Conservation (phyloP, 1,140 invertebrate genomes). For the Marisa cornuarietis region DNA sequence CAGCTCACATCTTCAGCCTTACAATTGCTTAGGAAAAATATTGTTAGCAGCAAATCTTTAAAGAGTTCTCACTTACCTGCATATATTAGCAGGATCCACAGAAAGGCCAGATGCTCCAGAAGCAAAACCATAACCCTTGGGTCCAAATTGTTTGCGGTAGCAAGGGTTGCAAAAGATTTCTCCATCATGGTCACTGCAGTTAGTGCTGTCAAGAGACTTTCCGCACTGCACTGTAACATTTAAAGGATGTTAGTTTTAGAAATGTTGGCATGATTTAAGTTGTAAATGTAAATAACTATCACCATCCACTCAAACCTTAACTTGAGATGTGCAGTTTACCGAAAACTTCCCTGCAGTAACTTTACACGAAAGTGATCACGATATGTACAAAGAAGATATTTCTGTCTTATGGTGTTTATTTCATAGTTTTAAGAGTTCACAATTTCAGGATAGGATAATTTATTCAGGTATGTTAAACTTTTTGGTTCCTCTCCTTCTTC, state of each 20-base stretch:
- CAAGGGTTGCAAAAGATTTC: constrained; percentile 95
- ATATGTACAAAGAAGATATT: too few species aligned
- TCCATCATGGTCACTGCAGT: constrained; percentile 91
- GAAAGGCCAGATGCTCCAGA: constrained; percentile 85
- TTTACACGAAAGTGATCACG: too few species aligned
- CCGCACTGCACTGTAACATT: constrained; percentile 75
- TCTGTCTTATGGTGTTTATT: not conserved
- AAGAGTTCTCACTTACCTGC: not conserved
- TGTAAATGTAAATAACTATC: too few species aligned
- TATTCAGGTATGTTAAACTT: not conserved
- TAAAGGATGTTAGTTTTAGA: not conserved
- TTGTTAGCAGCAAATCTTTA: too few species aligned
- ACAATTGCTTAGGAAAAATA: too few species aligned
- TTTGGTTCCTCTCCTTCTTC: not conserved
- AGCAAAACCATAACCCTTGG: constrained; percentile 71
- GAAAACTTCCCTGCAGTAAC: too few species aligned
- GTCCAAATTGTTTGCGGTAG: constrained; percentile 91
- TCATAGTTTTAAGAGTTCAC: not conserved
- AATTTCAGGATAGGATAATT: not conserved
- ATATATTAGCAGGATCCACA: constrained; percentile 73
- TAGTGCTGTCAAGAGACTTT: constrained; percentile 92
- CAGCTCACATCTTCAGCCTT: too few species aligned
- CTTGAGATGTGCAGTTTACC: too few species aligned
- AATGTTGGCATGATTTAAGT: too few species aligned
- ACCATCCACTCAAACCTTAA: too few species aligned